Evolutionary conservation across 2,797 vertebrate species (phyloP), one percentile per base, ranked within the genome.

Genomic region (Amblyopsis hoosieri): DNA sequence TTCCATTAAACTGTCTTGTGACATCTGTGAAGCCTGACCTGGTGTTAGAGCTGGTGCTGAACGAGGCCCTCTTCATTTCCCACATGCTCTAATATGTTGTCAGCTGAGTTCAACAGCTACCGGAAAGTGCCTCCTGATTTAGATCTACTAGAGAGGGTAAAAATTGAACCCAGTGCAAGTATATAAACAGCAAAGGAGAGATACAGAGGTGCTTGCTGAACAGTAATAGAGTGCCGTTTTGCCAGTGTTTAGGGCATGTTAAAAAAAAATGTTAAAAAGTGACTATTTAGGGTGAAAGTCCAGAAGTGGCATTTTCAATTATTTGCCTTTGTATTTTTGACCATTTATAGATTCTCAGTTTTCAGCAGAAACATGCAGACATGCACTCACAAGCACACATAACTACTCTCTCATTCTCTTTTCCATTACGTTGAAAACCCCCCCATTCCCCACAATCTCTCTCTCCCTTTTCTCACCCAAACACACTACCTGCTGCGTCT

Each of bases 1-100:
- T 78, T 87, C 83, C 89, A 92, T 93, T 92, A 91, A 91, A 87
- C 76, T 86, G 88, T 92, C 91, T 76, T 76, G 54, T 75, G 83
- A 89, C 87, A 92, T 92, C 88, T 89, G 84, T 86, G 85, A 87
- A 3, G 84, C 83, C 87, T 90, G 86, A 89, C 72, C 83, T 88
- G 66, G 55, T 65, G 50, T 62, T 57, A 49, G 56, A 60, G 53
- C 50, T 71, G 83, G 84, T 84, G 84, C 80, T 75, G 67, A 77
- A 72, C 84, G 9, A 13, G 71, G 62, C 72, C 67, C 78, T 65
- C 68, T 6, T 37, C 14, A 14, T 57, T 57, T 75, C 2, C 23
- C 82, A 73, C 69, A 81, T 78, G 67, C 60, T 64, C 66, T 7
- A n/a, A 3, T 33, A 53, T 23, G 42, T 67, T 80, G 65, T 78